Percentiles rank a stretch among this genome's conserved stretches.
Evolutionary conservation across 2,888 invertebrate species (phyloP).

Genomic region (Achlya flavicornis): DNA sequence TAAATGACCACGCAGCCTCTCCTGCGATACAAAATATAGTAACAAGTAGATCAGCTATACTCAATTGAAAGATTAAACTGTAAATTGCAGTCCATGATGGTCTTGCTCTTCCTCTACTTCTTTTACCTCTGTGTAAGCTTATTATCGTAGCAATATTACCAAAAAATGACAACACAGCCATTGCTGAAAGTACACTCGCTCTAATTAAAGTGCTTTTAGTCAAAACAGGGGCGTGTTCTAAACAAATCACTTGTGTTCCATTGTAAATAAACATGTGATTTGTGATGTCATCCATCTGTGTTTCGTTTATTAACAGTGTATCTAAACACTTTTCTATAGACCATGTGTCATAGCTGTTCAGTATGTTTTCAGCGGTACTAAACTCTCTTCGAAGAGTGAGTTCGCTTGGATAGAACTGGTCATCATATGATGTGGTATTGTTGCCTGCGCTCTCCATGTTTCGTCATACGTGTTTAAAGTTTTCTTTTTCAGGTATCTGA

Average conservation of each 20-base stretch:
- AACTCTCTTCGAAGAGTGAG: slow-evolving; percentile 53
- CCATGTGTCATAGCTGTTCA: slow-evolving; percentile 53
- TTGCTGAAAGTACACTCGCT: slow-evolving; percentile 86
- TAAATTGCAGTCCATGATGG: slow-evolving; percentile 89
- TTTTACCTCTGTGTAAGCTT: slow-evolving; percentile 87
- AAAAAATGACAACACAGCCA: slow-evolving; percentile 89
- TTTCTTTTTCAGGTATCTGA: slow-evolving; percentile 47
- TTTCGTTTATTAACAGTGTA: slow-evolving; percentile 53
- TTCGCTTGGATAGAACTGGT: slow-evolving; percentile 51
- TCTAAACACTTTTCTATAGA: slow-evolving; percentile 67
- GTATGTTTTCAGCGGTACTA: slow-evolving; percentile 39
- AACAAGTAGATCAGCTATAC: slow-evolving; percentile 91
- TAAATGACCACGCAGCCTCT: slow-evolving; percentile 91
- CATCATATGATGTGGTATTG: slow-evolving; percentile 77
- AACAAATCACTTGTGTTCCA: slow-evolving; percentile 67
- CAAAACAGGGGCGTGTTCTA: slow-evolving; percentile 88
- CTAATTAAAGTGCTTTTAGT: slow-evolving; percentile 86
- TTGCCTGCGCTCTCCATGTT: slow-evolving; percentile 76
- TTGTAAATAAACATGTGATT: slow-evolving; percentile 57
- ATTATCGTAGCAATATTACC: slow-evolving; percentile 91
- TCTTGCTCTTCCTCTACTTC: slow-evolving; percentile 80
- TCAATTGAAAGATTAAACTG: slow-evolving; percentile 91
- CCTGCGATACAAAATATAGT: slow-evolving; percentile 92
- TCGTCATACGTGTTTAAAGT: slow-evolving; percentile 67
- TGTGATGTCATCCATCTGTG: slow-evolving; percentile 49